A percentile compares a stretch with the other conserved stretches of the same genome.
Evolutionary conservation across 2,797 vertebrate species (phyloP).

Genomic region (Lepidocolaptes lacrymiger): DNA sequence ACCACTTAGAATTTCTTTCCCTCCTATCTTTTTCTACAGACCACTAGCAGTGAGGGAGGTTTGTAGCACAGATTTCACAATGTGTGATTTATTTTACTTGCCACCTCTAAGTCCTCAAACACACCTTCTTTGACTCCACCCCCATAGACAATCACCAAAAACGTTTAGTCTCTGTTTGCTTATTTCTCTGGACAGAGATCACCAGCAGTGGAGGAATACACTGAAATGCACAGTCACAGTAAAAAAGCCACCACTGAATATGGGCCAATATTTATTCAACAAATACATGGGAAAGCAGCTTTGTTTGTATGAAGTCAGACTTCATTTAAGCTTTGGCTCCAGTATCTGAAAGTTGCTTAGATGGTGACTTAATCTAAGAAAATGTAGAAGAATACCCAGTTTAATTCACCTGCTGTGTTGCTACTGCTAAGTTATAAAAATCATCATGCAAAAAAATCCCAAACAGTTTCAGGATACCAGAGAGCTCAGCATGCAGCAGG

Average conservation of each 20-base stretch:
- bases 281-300: background rate
- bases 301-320: background rate
- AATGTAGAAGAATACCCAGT: fast-evolving
- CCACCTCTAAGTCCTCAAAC: background rate
- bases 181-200: background rate
- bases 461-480: background rate
- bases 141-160: background rate
- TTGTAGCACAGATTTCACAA: background rate
- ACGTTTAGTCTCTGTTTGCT: background rate
- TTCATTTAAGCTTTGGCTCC: background rate
- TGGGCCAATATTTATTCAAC: background rate
- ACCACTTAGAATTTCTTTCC: background rate
- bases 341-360: background rate
- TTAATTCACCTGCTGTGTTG: background rate
- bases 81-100: background rate
- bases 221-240: background rate
- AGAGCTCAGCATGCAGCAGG: background rate
- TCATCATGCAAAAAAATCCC: background rate
- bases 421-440: background rate
- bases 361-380: background rate
- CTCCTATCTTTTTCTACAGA: background rate
- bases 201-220: background rate
- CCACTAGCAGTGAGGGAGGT: background rate
- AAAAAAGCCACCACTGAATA: background rate
- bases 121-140: background rate